Conservation (phyloP, 1,140 invertebrate genomes). For the Epicauta chinensis region DNA sequence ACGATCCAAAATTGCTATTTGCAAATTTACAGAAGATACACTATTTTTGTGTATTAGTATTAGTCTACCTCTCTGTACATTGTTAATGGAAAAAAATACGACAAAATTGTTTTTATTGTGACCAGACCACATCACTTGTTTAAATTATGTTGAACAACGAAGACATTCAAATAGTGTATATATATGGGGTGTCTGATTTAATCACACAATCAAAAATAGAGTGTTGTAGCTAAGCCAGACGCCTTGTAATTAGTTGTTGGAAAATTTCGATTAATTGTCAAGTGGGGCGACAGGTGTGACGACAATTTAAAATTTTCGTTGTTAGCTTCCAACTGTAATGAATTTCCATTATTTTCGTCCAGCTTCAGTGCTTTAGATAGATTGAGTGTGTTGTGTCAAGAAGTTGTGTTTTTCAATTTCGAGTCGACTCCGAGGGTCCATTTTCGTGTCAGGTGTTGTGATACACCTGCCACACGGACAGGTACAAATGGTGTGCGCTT, state of each 20-base stretch:
- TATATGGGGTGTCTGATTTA: too few species aligned
- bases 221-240: too few species aligned
- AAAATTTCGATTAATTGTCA: too few species aligned
- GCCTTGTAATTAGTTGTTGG: too few species aligned
- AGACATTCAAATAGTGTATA: too few species aligned
- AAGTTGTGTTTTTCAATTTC: too few species aligned
- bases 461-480: constrained; percentile 4
- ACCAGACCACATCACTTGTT: not conserved
- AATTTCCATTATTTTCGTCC: not conserved
- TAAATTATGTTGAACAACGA: not conserved
- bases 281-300: too few species aligned
- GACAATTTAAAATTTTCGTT: constrained; percentile 1
- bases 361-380: not conserved
- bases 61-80: not conserved
- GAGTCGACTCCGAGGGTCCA: too few species aligned
- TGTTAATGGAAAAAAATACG: not conserved
- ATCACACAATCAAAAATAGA: too few species aligned
- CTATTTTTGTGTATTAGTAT: constrained; percentile 9
- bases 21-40: constrained; percentile 10
- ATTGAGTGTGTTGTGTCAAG: not conserved
- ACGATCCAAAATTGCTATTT: constrained; percentile 11
- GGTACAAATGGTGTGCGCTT: constrained; percentile 8
- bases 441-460: constrained; percentile 6
- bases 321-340: not conserved
- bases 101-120: not conserved